A percentile compares a stretch with the other conserved stretches of the same genome.
phyloP scores from a whole-genome alignment of 2,113 vertebrate genomes.

The Triplophysa tibetana region DNA sequence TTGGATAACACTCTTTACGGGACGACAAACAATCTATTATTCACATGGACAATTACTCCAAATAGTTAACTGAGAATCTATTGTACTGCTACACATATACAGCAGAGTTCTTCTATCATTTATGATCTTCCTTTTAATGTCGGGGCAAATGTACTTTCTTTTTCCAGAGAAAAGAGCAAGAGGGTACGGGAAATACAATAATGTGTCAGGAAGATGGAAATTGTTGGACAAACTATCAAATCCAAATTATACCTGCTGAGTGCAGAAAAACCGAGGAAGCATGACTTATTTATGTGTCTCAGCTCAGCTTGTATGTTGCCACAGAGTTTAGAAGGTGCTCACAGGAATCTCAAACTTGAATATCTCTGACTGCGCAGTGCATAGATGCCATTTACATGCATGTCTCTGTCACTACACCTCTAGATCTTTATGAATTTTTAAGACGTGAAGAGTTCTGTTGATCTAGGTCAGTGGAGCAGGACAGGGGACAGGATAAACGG shows the following conservation, averaged over 20 bases:
- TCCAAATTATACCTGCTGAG: conserved; percentile 38
- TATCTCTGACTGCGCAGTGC: conserved; percentile 39
- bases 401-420: conserved; percentile 22
- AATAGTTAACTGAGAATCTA: too few relatives aligned
- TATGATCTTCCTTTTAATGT: too few relatives aligned
- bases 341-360: conserved; percentile 43
- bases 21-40: conserved; percentile 12
- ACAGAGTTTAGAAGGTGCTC: conserved; percentile 34
- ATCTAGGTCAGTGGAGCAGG: conserved; percentile 50
- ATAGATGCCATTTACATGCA: conserved; percentile 19
- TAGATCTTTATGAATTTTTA: conserved; percentile 45
- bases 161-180: neutral
- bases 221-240: conserved; percentile 16
- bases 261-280: conserved; percentile 21
- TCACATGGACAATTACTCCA: neutral
- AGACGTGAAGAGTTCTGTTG: neutral
- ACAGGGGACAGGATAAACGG: neutral
- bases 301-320: conserved; percentile 16
- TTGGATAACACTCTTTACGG: neutral
- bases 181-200: neutral
- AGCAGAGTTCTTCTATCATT: too few relatives aligned
- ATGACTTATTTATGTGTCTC: conserved; percentile 43
- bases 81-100: too few relatives aligned
- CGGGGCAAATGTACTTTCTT: too few relatives aligned
- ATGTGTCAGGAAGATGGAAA: neutral